Conservation (phyloP, 35 echinoderm and acorn worm species). For the Stichopus chloronotus region DNA sequence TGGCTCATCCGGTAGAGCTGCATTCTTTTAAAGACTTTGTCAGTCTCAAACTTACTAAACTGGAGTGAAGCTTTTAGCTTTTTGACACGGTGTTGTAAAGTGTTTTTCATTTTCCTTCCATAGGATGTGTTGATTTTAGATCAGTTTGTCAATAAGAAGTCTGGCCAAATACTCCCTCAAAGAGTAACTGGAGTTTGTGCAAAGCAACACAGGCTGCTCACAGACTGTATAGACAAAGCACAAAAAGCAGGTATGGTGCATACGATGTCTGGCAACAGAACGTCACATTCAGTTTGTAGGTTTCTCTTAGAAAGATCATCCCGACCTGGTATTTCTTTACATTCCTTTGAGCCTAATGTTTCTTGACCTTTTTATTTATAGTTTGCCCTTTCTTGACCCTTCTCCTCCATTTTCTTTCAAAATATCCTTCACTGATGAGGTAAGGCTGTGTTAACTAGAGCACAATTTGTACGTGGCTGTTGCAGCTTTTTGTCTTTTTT, state of each 20-base stretch:
- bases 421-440: background rate
- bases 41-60: background rate
- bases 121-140: conserved; percentile 88
- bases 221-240: conserved; percentile 66
- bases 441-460: background rate
- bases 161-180: conserved; percentile 59
- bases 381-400: background rate
- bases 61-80: background rate
- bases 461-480: too few relatives aligned
- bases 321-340: background rate
- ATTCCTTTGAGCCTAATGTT: background rate
- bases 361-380: background rate
- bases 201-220: conserved; percentile 67
- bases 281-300: background rate
- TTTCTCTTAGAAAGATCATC: background rate
- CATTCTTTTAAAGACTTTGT: background rate
- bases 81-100: background rate
- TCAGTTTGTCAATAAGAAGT: conserved; percentile 72
- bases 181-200: conserved; percentile 74
- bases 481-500: too few relatives aligned
- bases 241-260: conserved; percentile 57
- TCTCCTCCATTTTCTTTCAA: too few relatives aligned
- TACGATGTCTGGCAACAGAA: background rate
- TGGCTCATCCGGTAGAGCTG: background rate
- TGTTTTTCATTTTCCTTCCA: conserved; percentile 16